A percentile compares a stretch with the other conserved stretches of the same genome.
Conservation (phyloP, 2,888 invertebrate genomes). For the Cryptus viduatorius region DNA sequence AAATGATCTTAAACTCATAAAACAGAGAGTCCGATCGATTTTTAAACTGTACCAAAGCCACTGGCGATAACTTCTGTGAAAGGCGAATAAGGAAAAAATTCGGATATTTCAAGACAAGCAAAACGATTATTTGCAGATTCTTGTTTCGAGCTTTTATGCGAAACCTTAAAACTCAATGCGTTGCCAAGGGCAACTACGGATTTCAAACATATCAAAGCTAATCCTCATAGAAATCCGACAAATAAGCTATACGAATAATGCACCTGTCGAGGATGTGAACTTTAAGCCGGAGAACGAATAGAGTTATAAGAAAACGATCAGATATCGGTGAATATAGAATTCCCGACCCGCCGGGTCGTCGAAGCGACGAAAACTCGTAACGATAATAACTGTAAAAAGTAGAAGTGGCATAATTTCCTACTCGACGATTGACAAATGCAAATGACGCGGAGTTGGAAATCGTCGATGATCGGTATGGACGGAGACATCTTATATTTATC, state of each 20-base stretch:
- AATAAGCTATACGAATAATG: neutral
- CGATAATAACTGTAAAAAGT: conserved; percentile 8
- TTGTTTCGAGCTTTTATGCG: neutral
- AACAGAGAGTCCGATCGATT: neutral
- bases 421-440: conserved; percentile 12
- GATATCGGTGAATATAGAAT: neutral
- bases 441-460: conserved; percentile 19
- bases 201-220: neutral
- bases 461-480: conserved; percentile 9
- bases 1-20: neutral
- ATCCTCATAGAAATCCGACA: neutral
- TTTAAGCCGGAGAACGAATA: neutral
- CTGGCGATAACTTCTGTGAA: neutral
- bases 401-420: conserved; percentile 21
- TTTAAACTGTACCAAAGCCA: neutral
- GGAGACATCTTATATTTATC: conserved; percentile 15
- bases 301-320: conserved; percentile 30
- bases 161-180: neutral
- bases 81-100: neutral
- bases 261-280: conserved; percentile 1
- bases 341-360: neutral
- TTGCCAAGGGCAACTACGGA: neutral
- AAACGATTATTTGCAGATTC: neutral
- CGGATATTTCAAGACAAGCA: neutral
- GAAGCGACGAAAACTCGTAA: neutral